phyloP scores from a whole-genome alignment of 2,797 vertebrate species.

The Hydrophis major region DNA sequence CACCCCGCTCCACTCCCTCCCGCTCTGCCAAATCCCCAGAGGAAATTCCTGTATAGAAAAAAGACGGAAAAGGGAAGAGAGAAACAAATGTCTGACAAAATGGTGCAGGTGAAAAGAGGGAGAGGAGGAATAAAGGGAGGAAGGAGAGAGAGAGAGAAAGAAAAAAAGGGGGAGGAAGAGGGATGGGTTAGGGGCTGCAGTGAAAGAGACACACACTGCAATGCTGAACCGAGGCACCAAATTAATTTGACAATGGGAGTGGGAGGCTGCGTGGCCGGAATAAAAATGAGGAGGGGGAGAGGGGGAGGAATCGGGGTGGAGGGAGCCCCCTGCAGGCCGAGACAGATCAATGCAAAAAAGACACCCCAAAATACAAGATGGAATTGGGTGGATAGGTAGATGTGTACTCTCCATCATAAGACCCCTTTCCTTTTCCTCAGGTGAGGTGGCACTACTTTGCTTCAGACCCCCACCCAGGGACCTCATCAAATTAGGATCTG shows the following conservation, averaged over 20 bases:
- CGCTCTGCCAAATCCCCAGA: too few species aligned
- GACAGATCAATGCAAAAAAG: not conserved
- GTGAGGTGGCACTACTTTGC: too few species aligned
- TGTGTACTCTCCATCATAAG: not conserved
- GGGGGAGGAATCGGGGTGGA: too few species aligned
- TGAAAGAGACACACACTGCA: not conserved
- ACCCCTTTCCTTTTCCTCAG: not conserved
- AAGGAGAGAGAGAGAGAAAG: too few species aligned
- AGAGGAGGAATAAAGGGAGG: not conserved
- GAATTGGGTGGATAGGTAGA: too few species aligned
- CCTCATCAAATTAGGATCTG: not conserved
- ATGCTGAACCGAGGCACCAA: constrained; percentile 15
- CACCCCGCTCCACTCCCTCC: not conserved
- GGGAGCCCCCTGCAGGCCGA: constrained; percentile 14
- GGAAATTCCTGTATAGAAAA: not conserved
- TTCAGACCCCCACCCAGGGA: not conserved
- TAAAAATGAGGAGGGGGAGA: constrained; percentile 5
- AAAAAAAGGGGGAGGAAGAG: too few species aligned
- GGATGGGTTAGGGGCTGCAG: not conserved
- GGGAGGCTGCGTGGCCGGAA: constrained; percentile 33
- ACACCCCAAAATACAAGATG: not conserved
- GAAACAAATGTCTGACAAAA: too few species aligned
- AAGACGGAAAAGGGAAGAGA: too few species aligned
- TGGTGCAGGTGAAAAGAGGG: too few species aligned
- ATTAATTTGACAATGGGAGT: constrained; percentile 34